Base-by-base conservation (phyloP, 2,113 vertebrate species). In the Astatoreochromis straeleni region DNA sequence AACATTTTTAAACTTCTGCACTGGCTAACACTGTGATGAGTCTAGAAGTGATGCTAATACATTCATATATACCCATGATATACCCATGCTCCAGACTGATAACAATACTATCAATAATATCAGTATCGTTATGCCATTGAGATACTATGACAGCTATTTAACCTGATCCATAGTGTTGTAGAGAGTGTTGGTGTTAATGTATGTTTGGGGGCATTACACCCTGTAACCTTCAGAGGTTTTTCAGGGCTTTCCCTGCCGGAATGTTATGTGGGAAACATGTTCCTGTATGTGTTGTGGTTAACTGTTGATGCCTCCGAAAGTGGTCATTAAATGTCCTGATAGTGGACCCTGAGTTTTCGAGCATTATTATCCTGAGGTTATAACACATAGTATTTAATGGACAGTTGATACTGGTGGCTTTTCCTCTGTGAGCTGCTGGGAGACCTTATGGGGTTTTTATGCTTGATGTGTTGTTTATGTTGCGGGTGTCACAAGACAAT, bases 401-500 rank as follows among this genome's bases (percentile, higher is more conserved):
- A 33, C 57, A 33, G 29, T 60, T 60, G 29, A 2, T 60, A 19
- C 26, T 60, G 2, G 57, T 60, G 57, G 57, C 57, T 60, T 60
- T 33, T 29, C 16, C 8, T 60, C 29, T 10, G 14, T 31, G 57
- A 60, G 57, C 14, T 60, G 14, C 57, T 60, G 57, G 26, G 57
- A 60, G 29, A 19, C 2, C 57, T 60, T 17, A 17, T 19, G 57
- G 57, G 29, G 0, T 17, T 60, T 60, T 60, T 33, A 60, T 60
- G 29, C 29, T 31, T 31, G 3, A 60, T 17, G 29, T 60, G 26
- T 2, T 60, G 57, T 4, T 60, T 19, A 4, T 60, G 29, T 60
- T 4, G 16, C 1, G 3, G 57, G 3, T 60, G 26, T 58, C 14
- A 0, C 14, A 19, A 60, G 29, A 33, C 5, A 31, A 10, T 60